Conservation (phyloP, 1,140 invertebrate genomes). For the Zaprionus ornatus region DNA sequence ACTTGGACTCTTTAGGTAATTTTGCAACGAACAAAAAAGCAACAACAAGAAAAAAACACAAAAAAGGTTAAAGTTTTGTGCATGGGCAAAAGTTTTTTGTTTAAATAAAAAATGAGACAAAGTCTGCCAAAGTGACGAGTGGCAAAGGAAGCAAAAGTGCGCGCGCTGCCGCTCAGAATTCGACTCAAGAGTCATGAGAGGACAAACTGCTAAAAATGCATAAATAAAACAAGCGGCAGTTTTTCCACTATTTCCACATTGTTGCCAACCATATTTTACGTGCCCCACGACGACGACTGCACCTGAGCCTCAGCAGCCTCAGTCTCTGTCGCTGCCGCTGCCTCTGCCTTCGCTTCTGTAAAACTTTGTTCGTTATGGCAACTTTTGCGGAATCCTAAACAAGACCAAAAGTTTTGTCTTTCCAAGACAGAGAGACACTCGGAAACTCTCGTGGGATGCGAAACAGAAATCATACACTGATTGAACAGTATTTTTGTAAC, state of each 20-base stretch:
- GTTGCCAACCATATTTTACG: slow-evolving; percentile 64
- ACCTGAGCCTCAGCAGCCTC: slow-evolving; percentile 28
- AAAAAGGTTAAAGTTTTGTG: slow-evolving; percentile 37
- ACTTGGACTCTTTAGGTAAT: slow-evolving; percentile 42
- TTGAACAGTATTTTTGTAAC: not conserved
- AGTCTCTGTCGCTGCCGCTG: not conserved
- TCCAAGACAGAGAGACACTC: not conserved
- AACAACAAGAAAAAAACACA: not conserved
- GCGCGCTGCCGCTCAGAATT: slow-evolving; percentile 30
- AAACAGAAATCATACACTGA: slow-evolving; percentile 2
- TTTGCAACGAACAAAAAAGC: slow-evolving; percentile 20
- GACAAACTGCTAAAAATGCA: slow-evolving; percentile 44
- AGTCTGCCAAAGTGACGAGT: slow-evolving; percentile 61
- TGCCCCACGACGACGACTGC: slow-evolving; percentile 49
- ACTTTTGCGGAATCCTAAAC: slow-evolving; percentile 52
- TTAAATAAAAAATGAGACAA: slow-evolving; percentile 68
- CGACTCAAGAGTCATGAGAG: slow-evolving; percentile 49
- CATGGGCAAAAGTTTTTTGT: slow-evolving; percentile 51
- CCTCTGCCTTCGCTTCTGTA: not conserved
- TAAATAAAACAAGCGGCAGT: slow-evolving; percentile 64
- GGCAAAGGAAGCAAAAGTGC: slow-evolving; percentile 38
- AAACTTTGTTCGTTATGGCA: slow-evolving; percentile 62
- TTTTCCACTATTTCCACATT: slow-evolving; percentile 68
- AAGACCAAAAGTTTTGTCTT: slow-evolving; percentile 33
- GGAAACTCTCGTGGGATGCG: not conserved